Conservation (phyloP, 2,113 vertebrate species). For the Balaeniceps rex region DNA sequence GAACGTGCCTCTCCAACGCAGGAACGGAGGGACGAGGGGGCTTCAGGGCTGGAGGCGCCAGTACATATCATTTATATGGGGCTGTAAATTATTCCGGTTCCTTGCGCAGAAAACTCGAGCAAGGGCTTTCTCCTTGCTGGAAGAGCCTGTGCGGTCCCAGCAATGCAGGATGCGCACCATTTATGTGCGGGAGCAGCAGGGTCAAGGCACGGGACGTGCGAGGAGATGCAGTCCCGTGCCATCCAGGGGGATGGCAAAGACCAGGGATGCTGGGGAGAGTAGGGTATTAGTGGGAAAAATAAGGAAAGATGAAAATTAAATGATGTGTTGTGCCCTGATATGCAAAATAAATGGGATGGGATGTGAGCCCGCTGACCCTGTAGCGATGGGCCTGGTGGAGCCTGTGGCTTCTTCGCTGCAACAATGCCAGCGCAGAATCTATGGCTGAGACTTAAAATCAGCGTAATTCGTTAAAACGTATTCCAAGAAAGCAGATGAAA, state of each 20-base stretch:
- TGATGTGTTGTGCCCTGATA: not conserved
- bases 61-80: accelerated
- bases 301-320: not conserved
- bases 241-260: not conserved
- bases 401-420: not conserved
- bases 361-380: accelerated
- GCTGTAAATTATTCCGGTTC: not conserved
- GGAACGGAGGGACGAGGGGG: not conserved
- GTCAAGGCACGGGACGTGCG: accelerated
- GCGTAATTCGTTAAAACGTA: not conserved
- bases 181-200: accelerated
- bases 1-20: not conserved
- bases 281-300: too few relatives aligned
- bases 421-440: accelerated
- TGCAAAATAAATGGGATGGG: not conserved
- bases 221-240: not conserved
- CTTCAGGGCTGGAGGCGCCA: not conserved
- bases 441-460: not conserved
- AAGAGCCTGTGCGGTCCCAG: not conserved
- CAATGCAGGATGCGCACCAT: not conserved
- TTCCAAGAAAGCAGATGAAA: not conserved
- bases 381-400: not conserved
- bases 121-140: not conserved
- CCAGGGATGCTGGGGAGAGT: not conserved
- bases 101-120: accelerated